Base-by-base conservation (phyloP, 2,113 vertebrate species). In the Carlito syrichta region DNA sequence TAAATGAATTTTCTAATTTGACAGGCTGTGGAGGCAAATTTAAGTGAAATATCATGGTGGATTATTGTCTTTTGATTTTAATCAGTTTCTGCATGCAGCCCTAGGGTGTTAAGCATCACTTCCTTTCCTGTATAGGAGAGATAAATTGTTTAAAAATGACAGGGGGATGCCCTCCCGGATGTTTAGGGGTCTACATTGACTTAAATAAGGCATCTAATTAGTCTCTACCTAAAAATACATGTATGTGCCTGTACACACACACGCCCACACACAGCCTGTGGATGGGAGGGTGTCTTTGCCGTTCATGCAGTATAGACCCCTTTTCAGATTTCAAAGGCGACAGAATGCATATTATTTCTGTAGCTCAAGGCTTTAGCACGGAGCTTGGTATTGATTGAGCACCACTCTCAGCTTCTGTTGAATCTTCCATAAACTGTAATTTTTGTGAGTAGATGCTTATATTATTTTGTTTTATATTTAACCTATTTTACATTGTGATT, bases 31-130 rank as follows among this genome's bases (percentile, higher is more conserved):
- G 89, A 91, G 71, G 25, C 86, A 60, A 76, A 78, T 78, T 68
- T 85, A 84, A 79, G 38, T 38, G 54, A 92, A 60, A 10, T 38
- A 5, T 13, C 62, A 69, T 1, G 1, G 62, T 50, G 40, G 54
- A 43, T 91, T 56, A 71, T 50, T 91, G 50, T 86, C 82, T 52
- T 92, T 84, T 50, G 73, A 63, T 92, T 89, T 90, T 94, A 79
- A 71, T 81, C 23, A 23, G 10, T 78, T 74, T 96, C 79, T 58
- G 32, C 10, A 1, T 58, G 32, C 30, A 50, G 16, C 22, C 60
- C 38, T 50, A 38, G 93, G 27, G 68, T 92, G 35, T 50, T 54
- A 73, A 58, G 38, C 38, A 3, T 77, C 35, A 17, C 20, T 94
- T 23, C 32, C n/a, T 78, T 91, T 63, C 85, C 45, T 71, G 3